Percentiles rank a stretch among this genome's conserved stretches.
Conservation (phyloP, 2,888 invertebrate genomes). For the Pyrochroa serraticornis region DNA sequence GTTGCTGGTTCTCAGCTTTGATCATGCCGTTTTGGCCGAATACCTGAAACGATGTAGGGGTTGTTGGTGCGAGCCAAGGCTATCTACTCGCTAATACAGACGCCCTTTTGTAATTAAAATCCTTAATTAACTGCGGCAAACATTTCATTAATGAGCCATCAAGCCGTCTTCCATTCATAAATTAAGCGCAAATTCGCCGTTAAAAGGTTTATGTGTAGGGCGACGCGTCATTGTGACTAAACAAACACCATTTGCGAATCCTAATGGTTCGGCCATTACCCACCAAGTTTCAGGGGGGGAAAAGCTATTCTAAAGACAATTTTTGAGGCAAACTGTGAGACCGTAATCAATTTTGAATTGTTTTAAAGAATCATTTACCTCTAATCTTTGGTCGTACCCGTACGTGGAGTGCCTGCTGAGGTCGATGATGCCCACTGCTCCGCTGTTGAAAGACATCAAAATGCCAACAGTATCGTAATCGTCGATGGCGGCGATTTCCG, state of each 20-base stretch:
- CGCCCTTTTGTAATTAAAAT: conserved; percentile 23
- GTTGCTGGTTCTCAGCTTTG: conserved; percentile 63
- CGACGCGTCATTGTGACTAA: no score
- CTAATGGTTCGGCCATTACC: no score
- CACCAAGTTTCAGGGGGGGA: no score
- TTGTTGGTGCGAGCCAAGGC: neutral
- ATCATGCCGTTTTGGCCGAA: conserved; percentile 67
- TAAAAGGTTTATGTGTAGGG: no score
- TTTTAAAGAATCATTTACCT: conserved; percentile 47
- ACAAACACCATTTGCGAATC: no score
- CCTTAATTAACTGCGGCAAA: neutral
- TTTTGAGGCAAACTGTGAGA: no score
- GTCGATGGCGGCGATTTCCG: conserved; percentile 64
- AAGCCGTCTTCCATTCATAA: neutral
- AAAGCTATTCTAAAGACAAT: no score
- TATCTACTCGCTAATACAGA: neutral
- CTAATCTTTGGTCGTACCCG: conserved; percentile 73
- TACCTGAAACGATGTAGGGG: conserved; percentile 44
- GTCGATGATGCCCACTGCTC: conserved; percentile 68
- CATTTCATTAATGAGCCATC: neutral
- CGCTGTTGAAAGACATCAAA: conserved; percentile 67
- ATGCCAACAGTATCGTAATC: conserved; percentile 71
- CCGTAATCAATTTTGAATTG: neutral
- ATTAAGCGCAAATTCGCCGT: no score
- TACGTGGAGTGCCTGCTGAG: conserved; percentile 66